Base-by-base conservation (phyloP, 37 sponge, comb jelly and placozoan genomes). In the Mnemiopsis leidyi region DNA sequence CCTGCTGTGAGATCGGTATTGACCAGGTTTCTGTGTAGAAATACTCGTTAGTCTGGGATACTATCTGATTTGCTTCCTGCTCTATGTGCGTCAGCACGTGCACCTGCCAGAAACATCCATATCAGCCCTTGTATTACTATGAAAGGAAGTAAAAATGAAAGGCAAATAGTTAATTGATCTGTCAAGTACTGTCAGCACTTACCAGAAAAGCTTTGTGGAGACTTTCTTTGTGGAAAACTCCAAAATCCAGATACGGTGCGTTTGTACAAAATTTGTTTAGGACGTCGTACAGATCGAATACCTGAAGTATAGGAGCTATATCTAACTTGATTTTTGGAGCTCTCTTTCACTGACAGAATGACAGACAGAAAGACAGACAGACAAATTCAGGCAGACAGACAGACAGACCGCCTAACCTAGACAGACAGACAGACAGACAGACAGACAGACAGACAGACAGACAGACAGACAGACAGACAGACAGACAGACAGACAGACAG, bases 141-240 rank as follows among this genome's bases (percentile, higher is more conserved):
- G n/a, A n/a, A n/a, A n/a, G n/a, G 61, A 48, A 48, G 61, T 13
- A 48, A 48, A 48, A 48, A 48, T n/a, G n/a, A n/a, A n/a, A 13
- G 13, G 13, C 61, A 48, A 48, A 48, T 48, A 48, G 61, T 18
- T 48, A 48, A 48, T n/a, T n/a, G n/a, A n/a, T n/a, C n/a, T n/a
- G n/a, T n/a, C n/a, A n/a, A n/a, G n/a, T n/a, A n/a, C n/a, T n/a
- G n/a, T n/a, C n/a, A n/a, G n/a, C n/a, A 3, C 79, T 77, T 36
- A 77, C 79, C 79, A 77, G 35, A 36, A 77, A 77, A 77, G 79
- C 79, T 0, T 34, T 32, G 36, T 77, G 79, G 34, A 77, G 79
- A 13, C 79, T 32, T 9, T 26, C 32, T 32, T 77, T 26, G 32
- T 77, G 79, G 35, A 77, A 77, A 34, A 32, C 32, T 13, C 79